Evolutionary conservation across 2,797 vertebrate species (phyloP).

Genomic region (Spea hammondii): DNA sequence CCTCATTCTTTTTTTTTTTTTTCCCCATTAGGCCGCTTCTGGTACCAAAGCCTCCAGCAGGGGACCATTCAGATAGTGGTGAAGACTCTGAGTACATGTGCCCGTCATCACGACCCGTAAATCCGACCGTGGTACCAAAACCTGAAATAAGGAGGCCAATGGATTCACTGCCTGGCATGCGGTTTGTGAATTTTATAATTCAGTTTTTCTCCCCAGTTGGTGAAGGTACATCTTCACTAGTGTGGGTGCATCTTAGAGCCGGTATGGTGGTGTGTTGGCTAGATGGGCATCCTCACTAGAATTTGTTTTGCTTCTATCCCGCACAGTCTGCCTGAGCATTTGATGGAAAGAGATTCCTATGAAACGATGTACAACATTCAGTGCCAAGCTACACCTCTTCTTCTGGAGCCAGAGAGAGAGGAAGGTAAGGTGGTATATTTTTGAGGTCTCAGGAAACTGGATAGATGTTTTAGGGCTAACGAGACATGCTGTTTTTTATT

Average conservation of each 20-base stretch:
- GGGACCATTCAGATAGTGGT: constrained; percentile 79
- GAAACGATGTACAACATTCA: constrained; percentile 95
- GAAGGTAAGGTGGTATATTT: constrained; percentile 12
- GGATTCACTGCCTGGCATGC: constrained; percentile 64
- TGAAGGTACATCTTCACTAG: no score
- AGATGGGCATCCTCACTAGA: no score
- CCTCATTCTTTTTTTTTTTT: background rate
- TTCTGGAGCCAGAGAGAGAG: constrained; percentile 26
- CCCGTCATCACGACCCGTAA: constrained; percentile 84
- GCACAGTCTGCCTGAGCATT: constrained; percentile 54
- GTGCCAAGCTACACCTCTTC: constrained; percentile 65
- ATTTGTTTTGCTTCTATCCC: background rate
- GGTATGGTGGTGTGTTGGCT: no score
- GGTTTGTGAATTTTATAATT: constrained; percentile 57
- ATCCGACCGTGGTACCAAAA: constrained; percentile 67
- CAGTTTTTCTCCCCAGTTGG: background rate
- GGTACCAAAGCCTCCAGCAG: constrained; percentile 69
- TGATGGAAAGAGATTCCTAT: constrained; percentile 76
- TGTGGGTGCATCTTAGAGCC: no score
- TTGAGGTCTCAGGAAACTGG: no score
- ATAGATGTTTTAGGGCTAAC: no score
- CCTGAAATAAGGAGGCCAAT: constrained; percentile 63
- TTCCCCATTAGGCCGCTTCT: constrained; percentile 69
- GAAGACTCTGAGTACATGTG: constrained; percentile 96
- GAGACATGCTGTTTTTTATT: no score